Percentiles rank a stretch among this genome's conserved stretches.
These are phyloP conservation scores for Malurus alboscapulatus DNA, from an alignment of 2,113 vertebrate species.

Conservation along the genomic window DNA sequence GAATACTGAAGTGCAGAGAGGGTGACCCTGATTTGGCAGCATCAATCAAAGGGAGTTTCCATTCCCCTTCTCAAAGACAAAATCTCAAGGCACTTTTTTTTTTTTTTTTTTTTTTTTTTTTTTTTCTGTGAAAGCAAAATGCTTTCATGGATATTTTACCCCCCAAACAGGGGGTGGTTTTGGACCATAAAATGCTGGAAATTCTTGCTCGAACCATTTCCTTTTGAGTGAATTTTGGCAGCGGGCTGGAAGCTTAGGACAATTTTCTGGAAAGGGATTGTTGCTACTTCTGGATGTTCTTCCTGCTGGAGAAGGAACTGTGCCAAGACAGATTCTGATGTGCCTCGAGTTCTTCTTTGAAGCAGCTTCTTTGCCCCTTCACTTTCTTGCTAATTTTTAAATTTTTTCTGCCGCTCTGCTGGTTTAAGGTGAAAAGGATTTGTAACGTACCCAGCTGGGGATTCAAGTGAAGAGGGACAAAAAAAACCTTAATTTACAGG, in stretches of 20 bases:
- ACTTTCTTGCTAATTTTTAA: background rate
- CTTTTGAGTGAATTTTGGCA: accelerated
- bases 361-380: background rate
- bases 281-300: background rate
- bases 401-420: background rate
- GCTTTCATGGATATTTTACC: accelerated
- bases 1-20: background rate
- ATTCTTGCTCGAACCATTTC: background rate
- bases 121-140: background rate
- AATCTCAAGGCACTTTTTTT: background rate
- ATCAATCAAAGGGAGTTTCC: background rate
- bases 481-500: background rate
- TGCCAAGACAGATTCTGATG: background rate
- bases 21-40: background rate
- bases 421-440: background rate
- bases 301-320: background rate
- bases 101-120: background rate
- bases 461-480: background rate
- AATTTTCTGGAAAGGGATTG: background rate
- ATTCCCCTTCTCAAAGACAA: background rate
- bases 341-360: background rate
- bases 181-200: background rate
- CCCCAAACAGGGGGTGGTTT: background rate
- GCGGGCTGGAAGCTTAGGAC: background rate
- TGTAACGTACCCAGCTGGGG: background rate